Percentiles rank a stretch among this genome's conserved stretches.
phyloP scores from a whole-genome alignment of 1,140 invertebrate genomes.

The Heliconius melpomene region DNA sequence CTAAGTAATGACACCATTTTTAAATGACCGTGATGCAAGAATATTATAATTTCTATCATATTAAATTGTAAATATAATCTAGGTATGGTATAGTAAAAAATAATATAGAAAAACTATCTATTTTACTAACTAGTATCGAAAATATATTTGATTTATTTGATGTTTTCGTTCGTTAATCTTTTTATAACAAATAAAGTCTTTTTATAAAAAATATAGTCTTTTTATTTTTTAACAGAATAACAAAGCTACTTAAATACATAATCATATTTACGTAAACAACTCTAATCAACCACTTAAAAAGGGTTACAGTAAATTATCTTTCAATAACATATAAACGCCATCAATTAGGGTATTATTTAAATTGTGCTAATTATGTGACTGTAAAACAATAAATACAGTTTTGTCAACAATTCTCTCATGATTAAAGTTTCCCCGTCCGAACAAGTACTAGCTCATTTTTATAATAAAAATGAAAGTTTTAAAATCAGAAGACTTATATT shows the following conservation, averaged over 20 bases:
- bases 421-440: not conserved
- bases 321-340: slow-evolving; percentile 25
- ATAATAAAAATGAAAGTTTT: slow-evolving; percentile 32
- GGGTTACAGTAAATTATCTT: slow-evolving; percentile 21
- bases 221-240: slow-evolving; percentile 13
- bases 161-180: too few relatives aligned
- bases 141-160: too few relatives aligned
- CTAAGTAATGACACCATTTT: too few relatives aligned
- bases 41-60: too few relatives aligned
- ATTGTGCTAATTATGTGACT: slow-evolving; percentile 37
- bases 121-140: too few relatives aligned
- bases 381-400: not conserved
- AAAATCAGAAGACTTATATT: slow-evolving; percentile 58
- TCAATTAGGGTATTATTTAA: slow-evolving; percentile 47
- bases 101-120: too few relatives aligned
- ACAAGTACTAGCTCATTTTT: not conserved
- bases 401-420: not conserved
- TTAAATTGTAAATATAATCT: too few relatives aligned
- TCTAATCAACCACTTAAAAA: slow-evolving; percentile 9
- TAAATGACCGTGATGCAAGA: too few relatives aligned
- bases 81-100: too few relatives aligned
- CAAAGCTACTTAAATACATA: not conserved
- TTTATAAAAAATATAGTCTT: too few relatives aligned
- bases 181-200: too few relatives aligned
- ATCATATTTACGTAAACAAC: not conserved